These are phyloP conservation scores for Lacanobia oleracea DNA, from an alignment of 2,888 invertebrate genomes.

Conservation along the genomic window DNA sequence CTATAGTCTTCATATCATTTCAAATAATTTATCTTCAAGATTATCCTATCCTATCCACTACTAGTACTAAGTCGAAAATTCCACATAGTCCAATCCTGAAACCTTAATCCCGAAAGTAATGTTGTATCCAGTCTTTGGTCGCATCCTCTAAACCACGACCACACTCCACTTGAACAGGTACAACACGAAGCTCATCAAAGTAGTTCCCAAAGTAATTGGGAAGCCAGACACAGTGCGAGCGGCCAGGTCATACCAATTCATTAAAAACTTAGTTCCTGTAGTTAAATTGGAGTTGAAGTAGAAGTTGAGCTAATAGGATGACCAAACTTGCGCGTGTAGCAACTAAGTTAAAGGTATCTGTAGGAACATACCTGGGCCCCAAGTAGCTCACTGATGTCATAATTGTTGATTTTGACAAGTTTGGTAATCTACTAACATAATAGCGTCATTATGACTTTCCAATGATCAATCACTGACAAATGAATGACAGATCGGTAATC, in stretches of 20 bases:
- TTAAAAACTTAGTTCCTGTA: constrained; percentile 51
- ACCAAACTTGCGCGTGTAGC: constrained; percentile 35
- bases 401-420: too few relatives aligned
- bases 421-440: too few relatives aligned
- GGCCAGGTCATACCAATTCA: constrained; percentile 41
- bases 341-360: not conserved
- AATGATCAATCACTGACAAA: too few relatives aligned
- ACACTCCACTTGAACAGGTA: not conserved
- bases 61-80: too few relatives aligned
- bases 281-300: constrained; percentile 26
- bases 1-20: too few relatives aligned
- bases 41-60: too few relatives aligned
- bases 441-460: too few relatives aligned
- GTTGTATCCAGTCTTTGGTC: not conserved
- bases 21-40: too few relatives aligned
- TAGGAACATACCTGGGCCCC: not conserved
- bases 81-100: too few relatives aligned
- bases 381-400: too few relatives aligned
- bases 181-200: constrained; percentile 24
- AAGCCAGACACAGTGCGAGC: constrained; percentile 1
- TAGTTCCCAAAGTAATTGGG: constrained; percentile 38
- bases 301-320: constrained; percentile 48
- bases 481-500: too few relatives aligned
- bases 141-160: not conserved
- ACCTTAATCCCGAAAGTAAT: too few relatives aligned